Conservation (phyloP, 30 jellyfish, hydroid and myxozoan genomes). For the Mastigias papua region DNA sequence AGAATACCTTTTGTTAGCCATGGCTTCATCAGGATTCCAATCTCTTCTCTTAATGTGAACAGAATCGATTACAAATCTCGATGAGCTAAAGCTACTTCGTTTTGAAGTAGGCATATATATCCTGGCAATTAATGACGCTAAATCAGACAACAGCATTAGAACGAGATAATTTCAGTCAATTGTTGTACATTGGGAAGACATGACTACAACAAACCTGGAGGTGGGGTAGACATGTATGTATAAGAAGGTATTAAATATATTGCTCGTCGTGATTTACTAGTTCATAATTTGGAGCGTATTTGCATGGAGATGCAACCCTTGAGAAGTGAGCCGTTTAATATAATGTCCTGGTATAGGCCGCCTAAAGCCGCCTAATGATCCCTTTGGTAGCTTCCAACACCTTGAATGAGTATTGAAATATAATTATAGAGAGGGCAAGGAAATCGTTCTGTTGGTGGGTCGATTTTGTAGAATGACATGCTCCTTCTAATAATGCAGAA, state of each 20-base stretch:
- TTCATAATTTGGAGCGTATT: background rate
- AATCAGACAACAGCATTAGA: background rate
- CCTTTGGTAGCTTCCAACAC: background rate
- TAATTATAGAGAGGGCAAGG: too few relatives aligned
- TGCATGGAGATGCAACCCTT: background rate
- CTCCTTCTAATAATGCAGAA: too few relatives aligned
- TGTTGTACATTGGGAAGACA: background rate
- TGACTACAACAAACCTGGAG: too few relatives aligned
- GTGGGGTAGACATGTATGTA: background rate
- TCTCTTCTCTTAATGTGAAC: background rate
- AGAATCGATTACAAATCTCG: background rate
- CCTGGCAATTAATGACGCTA: background rate
- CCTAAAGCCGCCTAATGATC: background rate
- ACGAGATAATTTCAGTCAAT: background rate
- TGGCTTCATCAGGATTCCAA: too few relatives aligned
- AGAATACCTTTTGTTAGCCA: too few relatives aligned
- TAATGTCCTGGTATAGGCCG: background rate
- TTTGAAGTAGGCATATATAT: background rate
- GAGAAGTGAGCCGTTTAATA: background rate
- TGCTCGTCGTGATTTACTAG: too few relatives aligned
- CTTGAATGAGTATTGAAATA: background rate
- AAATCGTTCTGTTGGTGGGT: too few relatives aligned
- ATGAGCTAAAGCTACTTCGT: background rate
- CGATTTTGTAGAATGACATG: too few relatives aligned
- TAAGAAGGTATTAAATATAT: too few relatives aligned